Evolutionary conservation across 2,113 vertebrate species (phyloP), one percentile per base, ranked within the genome.

Genomic region (Muntiacus reevesi): DNA sequence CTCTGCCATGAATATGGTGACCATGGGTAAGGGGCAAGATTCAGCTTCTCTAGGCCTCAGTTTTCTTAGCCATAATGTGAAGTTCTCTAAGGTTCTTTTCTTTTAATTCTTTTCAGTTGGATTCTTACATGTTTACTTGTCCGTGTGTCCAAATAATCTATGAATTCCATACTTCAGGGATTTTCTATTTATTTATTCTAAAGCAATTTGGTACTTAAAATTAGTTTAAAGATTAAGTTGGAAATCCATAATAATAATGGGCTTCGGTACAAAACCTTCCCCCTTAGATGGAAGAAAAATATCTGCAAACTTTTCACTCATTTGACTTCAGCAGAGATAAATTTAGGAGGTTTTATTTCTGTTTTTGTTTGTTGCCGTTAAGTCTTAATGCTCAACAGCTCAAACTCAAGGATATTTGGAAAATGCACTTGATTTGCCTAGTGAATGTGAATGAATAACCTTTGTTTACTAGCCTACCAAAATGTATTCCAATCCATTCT

Each of bases 141-240:
- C 25, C 30, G 2, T n/a, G 12, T 7, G 19, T 62, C 54, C 60
- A 78, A 90, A 55, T 57, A 71, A 60, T 40, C 87, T 52, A 83
- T 79, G 45, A 88, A 52, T 88, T 62, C 45, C 47, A 62, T 25
- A 57, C 71, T 52, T 78, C 21, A 25, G 91, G 9, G 25, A 43
- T 52, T 91, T 94, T 92, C 50, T 81, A 81, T 87, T 89, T 45
- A 86, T 60, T 93, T 86, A 86, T 94, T 94, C 5, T 71, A 88
- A 43, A 13, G 50, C 55, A 89, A 59, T 76, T 93, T 90, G 45
- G 16, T 54, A 55, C 64, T 97, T 89, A 67, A 94, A 89, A 33
- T 50, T 10, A 91, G 79, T 40, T 36, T 84, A 60, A 90, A 92
- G 76, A 36, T 45, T 86, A 67, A 88, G 54, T 27, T 50, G 16